Conservation (phyloP, 2,888 invertebrate species). For the Caenorhabditis sp. region DNA sequence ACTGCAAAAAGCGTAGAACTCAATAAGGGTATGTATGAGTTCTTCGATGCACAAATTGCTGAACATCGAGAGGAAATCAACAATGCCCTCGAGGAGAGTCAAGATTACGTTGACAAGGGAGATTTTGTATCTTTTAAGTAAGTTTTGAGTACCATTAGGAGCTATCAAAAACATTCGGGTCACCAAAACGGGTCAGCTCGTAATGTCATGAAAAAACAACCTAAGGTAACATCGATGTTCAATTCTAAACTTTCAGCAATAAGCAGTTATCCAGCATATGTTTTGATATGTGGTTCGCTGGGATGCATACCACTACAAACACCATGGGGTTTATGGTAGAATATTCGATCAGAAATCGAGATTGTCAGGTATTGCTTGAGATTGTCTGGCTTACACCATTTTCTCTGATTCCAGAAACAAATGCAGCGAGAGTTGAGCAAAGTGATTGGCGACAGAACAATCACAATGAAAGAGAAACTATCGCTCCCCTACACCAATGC, state of each 20-base stretch:
- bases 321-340: slow-evolving; percentile 44
- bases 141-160: too few relatives aligned
- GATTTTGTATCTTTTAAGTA: slow-evolving; percentile 25
- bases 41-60: slow-evolving; percentile 42
- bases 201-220: too few relatives aligned
- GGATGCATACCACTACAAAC: slow-evolving; percentile 57
- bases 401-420: slow-evolving; percentile 34
- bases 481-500: slow-evolving; percentile 46
- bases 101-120: slow-evolving; percentile 46
- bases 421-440: slow-evolving; percentile 48
- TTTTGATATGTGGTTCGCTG: slow-evolving; percentile 56
- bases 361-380: slow-evolving; percentile 10
- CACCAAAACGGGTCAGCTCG: too few relatives aligned
- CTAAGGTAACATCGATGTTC: too few relatives aligned
- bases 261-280: slow-evolving; percentile 39
- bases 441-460: slow-evolving; percentile 44
- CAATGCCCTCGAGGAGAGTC: slow-evolving; percentile 20
- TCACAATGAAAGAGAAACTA: slow-evolving; percentile 50
- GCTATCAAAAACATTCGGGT: too few relatives aligned
- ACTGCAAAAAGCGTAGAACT: slow-evolving; percentile 19
- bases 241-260: slow-evolving; percentile 8
- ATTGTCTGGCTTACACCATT: too few relatives aligned
- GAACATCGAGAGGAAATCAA: slow-evolving; percentile 32
- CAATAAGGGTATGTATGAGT: slow-evolving; percentile 35
- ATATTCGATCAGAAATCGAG: slow-evolving; percentile 15